Conservation (phyloP, 2,113 vertebrate species). For the Gavialis gangeticus region DNA sequence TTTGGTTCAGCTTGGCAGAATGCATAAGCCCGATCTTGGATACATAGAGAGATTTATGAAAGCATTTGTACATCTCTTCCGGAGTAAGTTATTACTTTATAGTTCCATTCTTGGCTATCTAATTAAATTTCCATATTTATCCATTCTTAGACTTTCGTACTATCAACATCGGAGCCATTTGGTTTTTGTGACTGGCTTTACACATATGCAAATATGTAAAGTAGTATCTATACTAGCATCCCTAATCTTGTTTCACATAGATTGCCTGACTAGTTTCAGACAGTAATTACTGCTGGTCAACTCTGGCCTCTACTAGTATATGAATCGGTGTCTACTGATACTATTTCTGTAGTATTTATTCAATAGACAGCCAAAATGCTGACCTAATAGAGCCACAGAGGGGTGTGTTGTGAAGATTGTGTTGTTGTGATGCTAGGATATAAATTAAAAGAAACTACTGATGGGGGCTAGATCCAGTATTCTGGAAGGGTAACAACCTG, state of each 20-base stretch:
- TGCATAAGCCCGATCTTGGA: conserved; percentile 67
- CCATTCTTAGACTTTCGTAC: background rate
- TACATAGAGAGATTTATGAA: conserved; percentile 71
- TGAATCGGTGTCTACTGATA: background rate
- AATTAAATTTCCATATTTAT: background rate
- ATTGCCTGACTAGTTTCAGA: background rate
- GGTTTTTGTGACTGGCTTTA: background rate
- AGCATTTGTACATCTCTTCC: conserved; percentile 69
- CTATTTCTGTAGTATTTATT: background rate
- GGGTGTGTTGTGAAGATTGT: background rate
- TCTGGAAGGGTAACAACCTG: background rate
- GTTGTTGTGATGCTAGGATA: background rate
- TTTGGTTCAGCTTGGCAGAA: conserved; percentile 73
- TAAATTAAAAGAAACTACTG: background rate
- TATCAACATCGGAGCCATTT: background rate
- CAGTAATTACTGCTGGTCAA: background rate
- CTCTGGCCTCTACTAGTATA: background rate
- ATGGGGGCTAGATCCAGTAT: background rate
- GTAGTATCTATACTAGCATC: background rate
- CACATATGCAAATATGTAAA: background rate
- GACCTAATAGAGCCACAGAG: background rate
- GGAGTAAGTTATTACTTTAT: conserved; percentile 70
- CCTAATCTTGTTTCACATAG: background rate
- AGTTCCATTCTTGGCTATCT: background rate
- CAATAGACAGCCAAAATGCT: background rate